Conservation (phyloP, 2,888 invertebrate species). For the Hemaris fuciformis region DNA sequence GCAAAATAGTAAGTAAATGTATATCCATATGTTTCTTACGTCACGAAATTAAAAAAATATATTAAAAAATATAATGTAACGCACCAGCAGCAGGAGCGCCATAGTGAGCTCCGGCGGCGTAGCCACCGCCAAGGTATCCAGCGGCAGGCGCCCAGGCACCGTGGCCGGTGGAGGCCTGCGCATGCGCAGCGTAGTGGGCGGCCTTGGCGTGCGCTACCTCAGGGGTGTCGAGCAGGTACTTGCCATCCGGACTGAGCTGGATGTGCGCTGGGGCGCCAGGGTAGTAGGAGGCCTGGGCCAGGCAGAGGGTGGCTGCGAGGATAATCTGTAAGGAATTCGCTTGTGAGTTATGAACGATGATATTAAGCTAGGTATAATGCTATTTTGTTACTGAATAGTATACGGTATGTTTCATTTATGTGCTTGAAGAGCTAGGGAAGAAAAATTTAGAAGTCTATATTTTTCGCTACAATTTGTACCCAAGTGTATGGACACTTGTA, state of each 20-base stretch:
- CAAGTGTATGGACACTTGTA: too few relatives aligned
- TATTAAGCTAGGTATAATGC: too few relatives aligned
- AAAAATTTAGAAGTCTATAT: too few relatives aligned
- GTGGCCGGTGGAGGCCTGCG: constrained; percentile 70
- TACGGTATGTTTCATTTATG: too few relatives aligned
- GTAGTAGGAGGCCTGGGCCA: constrained; percentile 80
- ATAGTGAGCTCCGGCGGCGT: constrained; percentile 58
- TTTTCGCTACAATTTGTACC: too few relatives aligned
- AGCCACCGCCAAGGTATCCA: constrained; percentile 52
- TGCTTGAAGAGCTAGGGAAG: too few relatives aligned
- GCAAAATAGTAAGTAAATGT: background rate
- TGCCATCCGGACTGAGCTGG: constrained; percentile 78
- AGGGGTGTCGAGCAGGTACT: constrained; percentile 77
- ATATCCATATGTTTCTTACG: background rate
- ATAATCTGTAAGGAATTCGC: constrained; percentile 55
- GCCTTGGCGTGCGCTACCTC: constrained; percentile 78
- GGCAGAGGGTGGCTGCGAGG: constrained; percentile 73
- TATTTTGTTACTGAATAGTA: too few relatives aligned
- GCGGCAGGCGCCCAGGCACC: constrained; percentile 73
- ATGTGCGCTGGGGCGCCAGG: constrained; percentile 73
- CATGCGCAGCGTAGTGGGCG: constrained; percentile 72
- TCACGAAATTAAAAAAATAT: too few relatives aligned
- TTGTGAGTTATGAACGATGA: background rate
- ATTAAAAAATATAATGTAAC: too few relatives aligned
- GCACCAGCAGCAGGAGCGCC: constrained; percentile 74